Evolutionary conservation across 2,113 vertebrate species (phyloP), one percentile per base, ranked within the genome.

Genomic region (Ptilonorhynchus violaceus): DNA sequence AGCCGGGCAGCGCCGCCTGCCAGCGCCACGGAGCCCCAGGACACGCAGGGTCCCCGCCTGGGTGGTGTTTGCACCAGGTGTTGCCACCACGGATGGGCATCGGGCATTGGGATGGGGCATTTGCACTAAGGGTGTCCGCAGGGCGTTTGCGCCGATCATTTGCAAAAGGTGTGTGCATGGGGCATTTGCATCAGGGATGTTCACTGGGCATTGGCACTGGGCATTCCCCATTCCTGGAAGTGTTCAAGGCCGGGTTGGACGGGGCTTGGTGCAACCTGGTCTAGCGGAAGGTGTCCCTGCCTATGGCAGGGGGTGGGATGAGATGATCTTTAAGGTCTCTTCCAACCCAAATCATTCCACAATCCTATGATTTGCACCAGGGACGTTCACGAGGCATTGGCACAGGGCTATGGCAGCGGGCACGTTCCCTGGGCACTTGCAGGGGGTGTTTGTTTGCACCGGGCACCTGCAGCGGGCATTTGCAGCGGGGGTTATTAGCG

Each of bases 141-240:
- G 2, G 56, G 49, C 0, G 2, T 19, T n/a, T 0, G 1, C 55
- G 4, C 6, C 4, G 39, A 20, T 60, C 4, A 2, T 27, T 11
- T 9, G 9, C 62, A 58, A 24, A 1, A 27, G 55, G 67, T 28
- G 42, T 69, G 50, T 42, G 53, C 46, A 4, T 4, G 22, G 4
- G 2, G 10, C 10, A 5, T 60, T 42, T 69, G 60, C 55, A 25
- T 41, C 33, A 13, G 14, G n/a, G 63, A 33, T 8, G 14, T 77
- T 37, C 75, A 30, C 21, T 16, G 18, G 33, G 37, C 6, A 23
- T 15, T 70, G 28, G n/a, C n/a, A 46, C 33, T 2, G 47, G n/a
- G 88, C 49, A 56, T 69, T 62, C 55, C 22, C 17, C 70, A 49
- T 28, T 15, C 25, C 56, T 63, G 35, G 49, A 63, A 56, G 12